Evolutionary conservation across 2,797 vertebrate species (phyloP).

Genomic region (Percopsis omiscomaycus): DNA sequence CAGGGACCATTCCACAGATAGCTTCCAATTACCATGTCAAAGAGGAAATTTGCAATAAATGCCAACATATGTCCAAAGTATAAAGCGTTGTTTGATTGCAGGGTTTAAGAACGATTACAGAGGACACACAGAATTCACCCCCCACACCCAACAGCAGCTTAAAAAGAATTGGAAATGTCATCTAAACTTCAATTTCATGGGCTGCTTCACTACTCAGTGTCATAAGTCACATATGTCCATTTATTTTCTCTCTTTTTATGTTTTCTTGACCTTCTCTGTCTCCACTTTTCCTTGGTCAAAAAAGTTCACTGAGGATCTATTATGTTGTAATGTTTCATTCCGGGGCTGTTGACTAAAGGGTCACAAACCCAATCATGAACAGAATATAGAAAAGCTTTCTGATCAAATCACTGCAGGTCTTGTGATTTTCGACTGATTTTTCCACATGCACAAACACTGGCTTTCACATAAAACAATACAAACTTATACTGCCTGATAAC

Average conservation of each 20-base stretch:
- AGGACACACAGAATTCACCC: slow-evolving; percentile 26
- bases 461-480: neutral
- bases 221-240: slow-evolving; percentile 2
- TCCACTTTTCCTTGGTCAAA: slow-evolving; percentile 50
- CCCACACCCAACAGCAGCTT: slow-evolving; percentile 18
- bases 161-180: slow-evolving; percentile 40
- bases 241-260: slow-evolving; percentile 32
- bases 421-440: slow-evolving; percentile 2
- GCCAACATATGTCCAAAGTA: slow-evolving; percentile 24
- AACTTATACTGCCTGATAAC: neutral
- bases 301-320: slow-evolving; percentile 60
- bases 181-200: slow-evolving; percentile 58
- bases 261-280: slow-evolving; percentile 25
- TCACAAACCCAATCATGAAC: slow-evolving; percentile 47
- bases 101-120: slow-evolving; percentile 29
- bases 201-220: slow-evolving; percentile 48
- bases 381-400: slow-evolving; percentile 38
- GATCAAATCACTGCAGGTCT: slow-evolving; percentile 23
- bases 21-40: slow-evolving; percentile 10
- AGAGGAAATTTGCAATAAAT: slow-evolving; percentile 17
- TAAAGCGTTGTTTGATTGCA: slow-evolving; percentile 38
- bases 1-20: slow-evolving; percentile 6
- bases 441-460: neutral
- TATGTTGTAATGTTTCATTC: slow-evolving; percentile 57
- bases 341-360: slow-evolving; percentile 50